Base-by-base conservation (phyloP, 1,140 invertebrate species). In the Drosophila saltans region DNA sequence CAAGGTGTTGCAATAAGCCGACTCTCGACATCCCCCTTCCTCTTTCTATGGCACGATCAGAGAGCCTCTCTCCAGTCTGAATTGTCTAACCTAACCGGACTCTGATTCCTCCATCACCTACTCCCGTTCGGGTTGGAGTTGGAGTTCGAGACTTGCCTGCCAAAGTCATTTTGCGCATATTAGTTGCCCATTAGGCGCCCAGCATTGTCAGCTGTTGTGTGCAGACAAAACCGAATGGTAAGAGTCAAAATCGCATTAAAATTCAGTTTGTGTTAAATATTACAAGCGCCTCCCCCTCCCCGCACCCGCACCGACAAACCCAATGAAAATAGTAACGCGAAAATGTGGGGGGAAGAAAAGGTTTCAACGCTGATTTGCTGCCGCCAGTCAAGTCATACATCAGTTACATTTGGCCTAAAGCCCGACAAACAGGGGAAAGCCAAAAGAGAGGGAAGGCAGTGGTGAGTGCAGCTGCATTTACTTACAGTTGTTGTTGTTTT, bases 191-290 rank as follows among this genome's bases (percentile, higher is more conserved):
- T 89, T 89, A 89, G 84, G 75, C 78, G 73, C 83, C 64, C 80
- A 88, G 77, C 77, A 72, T 72, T 78, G 77, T 79, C 77, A 76
- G 75, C 55, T 61, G 73, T 36, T 36, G 28, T 57, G 41, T 39
- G 3, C 58, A 24, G 40, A 58, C 45, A 41, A 8, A 10, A 24
- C n/a, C 7, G 28, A 57, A 21, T 36, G 33, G 33, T 36, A 39
- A 57, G 59, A 77, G 43, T 77, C 69, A 69, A 70, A 78, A 67
- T 78, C 81, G 75, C 85, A 90, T 89, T 90, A 81, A 89, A 89
- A 89, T 89, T 83, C 84, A 89, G 84, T 66, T 80, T 68, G 85
- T 89, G 84, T 89, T 89, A 89, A 89, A 88, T 88, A 88, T 88
- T 89, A 88, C 80, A 89, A 88, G 80, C 78, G 72, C 75, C 74